Evolutionary conservation across 2,888 invertebrate species (phyloP), one percentile per base, ranked within the genome.

Genomic region (Drosophila testacea): DNA sequence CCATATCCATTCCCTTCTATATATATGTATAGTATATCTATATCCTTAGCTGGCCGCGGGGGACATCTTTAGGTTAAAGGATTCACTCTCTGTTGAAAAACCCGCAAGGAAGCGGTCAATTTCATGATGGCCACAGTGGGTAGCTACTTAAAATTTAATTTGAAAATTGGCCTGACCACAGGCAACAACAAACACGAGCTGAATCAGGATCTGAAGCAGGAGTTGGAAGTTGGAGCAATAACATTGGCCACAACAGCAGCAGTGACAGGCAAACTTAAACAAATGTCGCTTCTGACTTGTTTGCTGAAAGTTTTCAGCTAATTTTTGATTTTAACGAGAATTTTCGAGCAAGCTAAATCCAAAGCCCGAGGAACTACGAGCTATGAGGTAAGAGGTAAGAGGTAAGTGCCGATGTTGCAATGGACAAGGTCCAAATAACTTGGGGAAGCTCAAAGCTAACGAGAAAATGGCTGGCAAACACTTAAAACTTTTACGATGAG

Each of bases 391-490:
- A 10, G 41, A 34, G 30, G n/a, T 52, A 10, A 10, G 5, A 27
- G 50, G 27, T 11, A 10, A 42, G 62, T 70, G 62, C 63, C 63
- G 46, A 66, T 74, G 70, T 51, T 54, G 61, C 67, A 78, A 63
- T 86, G 86, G 73, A 69, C 78, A 78, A 68, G 67, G 88, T 78
- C 83, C 78, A 80, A 88, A 77, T 88, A 85, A 82, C 80, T 88
- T 88, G 42, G 54, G 73, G 64, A 13, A 67, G 82, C 88, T 67
- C 59, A 63, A 68, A 82, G 78, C 81, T 88, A 88, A 83, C 83
- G 81, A 85, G 83, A 88, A 88, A 83, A 83, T 85, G 78, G 80
- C 88, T 83, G 86, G 76, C 81, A 88, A 88, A 84, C 83, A 88
- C 86, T 88, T 83, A 85, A 88, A 77, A 85, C 60, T 83, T 83